These are phyloP conservation scores for Alligator mississippiensis DNA, from an alignment of 2,113 vertebrate genomes.

Conservation along the genomic window DNA sequence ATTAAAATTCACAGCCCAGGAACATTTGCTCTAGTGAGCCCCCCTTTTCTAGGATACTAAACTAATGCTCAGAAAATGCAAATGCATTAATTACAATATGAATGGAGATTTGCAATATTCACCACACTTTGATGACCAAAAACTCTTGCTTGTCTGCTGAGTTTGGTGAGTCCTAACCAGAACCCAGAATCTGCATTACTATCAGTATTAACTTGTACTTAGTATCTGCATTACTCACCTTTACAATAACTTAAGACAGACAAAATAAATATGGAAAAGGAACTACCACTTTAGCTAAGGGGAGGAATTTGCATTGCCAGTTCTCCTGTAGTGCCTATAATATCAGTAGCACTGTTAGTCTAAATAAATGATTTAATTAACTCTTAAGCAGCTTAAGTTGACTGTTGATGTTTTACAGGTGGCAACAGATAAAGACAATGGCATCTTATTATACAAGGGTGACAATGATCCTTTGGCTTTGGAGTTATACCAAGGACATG, in stretches of 20 bases:
- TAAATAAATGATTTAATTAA: background rate
- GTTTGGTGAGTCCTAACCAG: background rate
- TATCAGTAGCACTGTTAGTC: background rate
- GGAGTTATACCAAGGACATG: constrained; percentile 96
- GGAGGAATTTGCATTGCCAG: background rate
- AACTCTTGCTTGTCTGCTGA: background rate
- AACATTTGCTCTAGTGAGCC: background rate
- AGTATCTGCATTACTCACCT: background rate
- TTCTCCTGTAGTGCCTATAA: background rate
- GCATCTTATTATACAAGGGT: constrained; percentile 93
- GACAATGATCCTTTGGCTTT: constrained; percentile 95
- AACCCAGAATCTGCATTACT: background rate
- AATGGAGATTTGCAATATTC: background rate
- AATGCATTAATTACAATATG: background rate
- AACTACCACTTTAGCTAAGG: background rate
- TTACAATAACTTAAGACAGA: background rate
- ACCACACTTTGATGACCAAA: background rate
- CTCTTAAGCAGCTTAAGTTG: background rate
- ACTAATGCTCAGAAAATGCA: background rate
- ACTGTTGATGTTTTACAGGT: constrained; percentile 80
- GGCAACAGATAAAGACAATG: constrained; percentile 95
- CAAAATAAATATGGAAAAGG: background rate
- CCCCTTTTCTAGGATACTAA: background rate
- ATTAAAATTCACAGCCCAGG: background rate
- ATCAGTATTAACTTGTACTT: no score